These are phyloP conservation scores for Meandrusa payeni DNA, from an alignment of 2,888 invertebrate species.

Conservation along the genomic window DNA sequence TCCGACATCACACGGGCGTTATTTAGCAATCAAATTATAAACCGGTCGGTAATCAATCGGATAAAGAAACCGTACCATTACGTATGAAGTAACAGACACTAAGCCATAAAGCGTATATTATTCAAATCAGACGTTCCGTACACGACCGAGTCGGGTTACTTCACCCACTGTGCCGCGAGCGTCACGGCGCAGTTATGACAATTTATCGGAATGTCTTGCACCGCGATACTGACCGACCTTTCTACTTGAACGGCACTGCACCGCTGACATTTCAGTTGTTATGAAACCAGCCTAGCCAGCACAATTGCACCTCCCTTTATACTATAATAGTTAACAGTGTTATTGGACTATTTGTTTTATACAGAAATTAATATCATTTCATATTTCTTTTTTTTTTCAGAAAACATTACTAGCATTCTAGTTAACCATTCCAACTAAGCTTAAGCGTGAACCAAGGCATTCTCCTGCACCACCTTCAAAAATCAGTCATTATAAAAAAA, in stretches of 20 bases:
- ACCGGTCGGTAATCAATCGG: constrained; percentile 3
- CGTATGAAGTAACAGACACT: constrained; percentile 7
- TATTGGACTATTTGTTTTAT: constrained; percentile 2
- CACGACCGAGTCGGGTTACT: constrained; percentile 31
- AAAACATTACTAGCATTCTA: too few species aligned
- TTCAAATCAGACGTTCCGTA: constrained; percentile 15
- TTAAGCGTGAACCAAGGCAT: too few species aligned
- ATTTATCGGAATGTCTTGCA: constrained; percentile 36
- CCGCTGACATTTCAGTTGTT: constrained; percentile 46
- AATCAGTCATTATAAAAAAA: too few species aligned
- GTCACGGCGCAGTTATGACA: constrained; percentile 37
- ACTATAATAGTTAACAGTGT: background rate
- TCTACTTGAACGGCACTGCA: constrained; percentile 35
- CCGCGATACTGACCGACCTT: constrained; percentile 30
- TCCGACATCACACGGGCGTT: too few species aligned
- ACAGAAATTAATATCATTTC: too few species aligned
- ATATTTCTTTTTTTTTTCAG: too few species aligned
- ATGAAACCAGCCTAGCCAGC: constrained; percentile 43
- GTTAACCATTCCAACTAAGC: too few species aligned
- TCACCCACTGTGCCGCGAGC: constrained; percentile 34
- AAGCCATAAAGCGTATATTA: constrained; percentile 22
- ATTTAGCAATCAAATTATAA: too few species aligned
- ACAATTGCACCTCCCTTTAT: background rate
- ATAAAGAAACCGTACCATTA: constrained; percentile 6
- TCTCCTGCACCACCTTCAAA: too few species aligned